These are phyloP conservation scores for Tetragonula carbonaria DNA, from an alignment of 2,888 invertebrate genomes.

Conservation along the genomic window DNA sequence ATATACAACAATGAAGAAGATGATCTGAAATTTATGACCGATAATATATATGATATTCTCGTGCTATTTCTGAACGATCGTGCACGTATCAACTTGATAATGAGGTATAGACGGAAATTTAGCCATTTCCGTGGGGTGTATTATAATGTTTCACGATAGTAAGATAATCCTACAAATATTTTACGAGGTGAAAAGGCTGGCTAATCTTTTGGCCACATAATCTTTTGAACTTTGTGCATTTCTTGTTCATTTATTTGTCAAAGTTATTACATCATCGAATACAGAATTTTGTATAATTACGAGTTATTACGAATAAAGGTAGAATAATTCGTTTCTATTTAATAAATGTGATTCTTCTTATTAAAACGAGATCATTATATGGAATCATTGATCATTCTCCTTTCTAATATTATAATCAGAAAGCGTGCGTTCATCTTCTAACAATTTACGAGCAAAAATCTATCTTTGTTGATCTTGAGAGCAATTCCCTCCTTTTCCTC, in stretches of 20 bases:
- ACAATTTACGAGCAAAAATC: too few species aligned
- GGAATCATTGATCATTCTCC: too few species aligned
- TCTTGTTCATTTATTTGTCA: background rate
- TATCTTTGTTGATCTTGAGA: too few species aligned
- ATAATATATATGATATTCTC: background rate
- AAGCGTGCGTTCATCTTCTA: too few species aligned
- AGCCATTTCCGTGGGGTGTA: background rate
- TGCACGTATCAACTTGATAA: background rate
- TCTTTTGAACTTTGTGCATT: background rate
- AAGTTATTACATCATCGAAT: too few species aligned
- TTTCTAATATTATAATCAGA: too few species aligned
- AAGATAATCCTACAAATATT: background rate
- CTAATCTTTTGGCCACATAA: background rate
- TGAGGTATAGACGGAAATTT: background rate
- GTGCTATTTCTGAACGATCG: background rate
- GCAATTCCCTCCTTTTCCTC: too few species aligned
- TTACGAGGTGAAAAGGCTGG: background rate
- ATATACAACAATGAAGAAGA: constrained; percentile 11
- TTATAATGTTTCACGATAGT: background rate
- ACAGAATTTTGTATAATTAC: too few species aligned
- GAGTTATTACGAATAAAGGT: too few species aligned
- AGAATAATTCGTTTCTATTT: too few species aligned
- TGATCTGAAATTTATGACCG: background rate
- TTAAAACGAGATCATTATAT: too few species aligned
- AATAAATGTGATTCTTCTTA: too few species aligned